Base-by-base conservation (phyloP, 2,888 invertebrate genomes). In the Ophioninae sp. region DNA sequence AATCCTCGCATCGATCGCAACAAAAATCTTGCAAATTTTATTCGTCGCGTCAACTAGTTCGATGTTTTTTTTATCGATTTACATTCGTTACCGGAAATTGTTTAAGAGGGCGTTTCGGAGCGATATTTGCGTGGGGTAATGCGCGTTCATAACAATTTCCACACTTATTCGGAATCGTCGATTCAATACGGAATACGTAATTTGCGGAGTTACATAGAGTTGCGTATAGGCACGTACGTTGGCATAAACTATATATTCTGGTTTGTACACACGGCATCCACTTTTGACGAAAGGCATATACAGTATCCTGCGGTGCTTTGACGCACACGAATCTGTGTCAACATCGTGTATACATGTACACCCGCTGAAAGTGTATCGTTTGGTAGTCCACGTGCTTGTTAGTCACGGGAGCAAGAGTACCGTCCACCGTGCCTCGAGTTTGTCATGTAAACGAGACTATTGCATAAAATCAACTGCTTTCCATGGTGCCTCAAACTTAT, bases 381-480 rank as follows among this genome's bases (percentile, higher is more conserved):
- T 51, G 58, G 17, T 17, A 63, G 56, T 69, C 71, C 39, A 65
- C 58, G 74, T 56, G 81, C 77, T 83, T 83, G 83, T 81, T 81
- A 78, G 83, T 64, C 59, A 59, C 65, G 37, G 71, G 59, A 68
- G 75, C 68, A 71, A 73, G 77, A 75, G 69, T 79, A 68, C 63
- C 69, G 68, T 67, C 67, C 79, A 74, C 23, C 58, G 79, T 72
- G 59, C 65, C 75, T 56, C 3, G 41, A 74, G 82, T 84, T 85
- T 82, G 84, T 85, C 82, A 72, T 79, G 83, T 82, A 85, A 86
- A 84, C 84, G 85, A 81, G 83, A 84, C 87, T 85, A 84, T 83
- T 83, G 86, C 85, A 87, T 84, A 86, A 87, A 84, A 82, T 81
- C 82, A 84, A 84, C 79, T 75, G 79, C 79, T 82, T 84, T 79